Evolutionary conservation across 2,888 invertebrate species (phyloP).

Genomic region (Proisotoma minuta): DNA sequence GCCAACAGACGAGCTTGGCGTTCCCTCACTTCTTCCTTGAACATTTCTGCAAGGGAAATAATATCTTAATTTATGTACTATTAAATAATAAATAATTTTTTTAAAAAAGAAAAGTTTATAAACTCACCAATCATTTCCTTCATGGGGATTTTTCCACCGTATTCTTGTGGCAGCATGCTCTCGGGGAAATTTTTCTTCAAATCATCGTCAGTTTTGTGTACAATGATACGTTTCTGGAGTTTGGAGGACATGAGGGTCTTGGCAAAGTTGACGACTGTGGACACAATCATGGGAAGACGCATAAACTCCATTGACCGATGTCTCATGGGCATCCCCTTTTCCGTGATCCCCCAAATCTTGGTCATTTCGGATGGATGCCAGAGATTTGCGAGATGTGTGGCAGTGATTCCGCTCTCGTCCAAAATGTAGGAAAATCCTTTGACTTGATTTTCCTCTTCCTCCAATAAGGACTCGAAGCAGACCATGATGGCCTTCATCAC

Average conservation of each 20-base stretch:
- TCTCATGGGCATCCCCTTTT: slow-evolving; percentile 74
- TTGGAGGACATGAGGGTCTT: slow-evolving; percentile 66
- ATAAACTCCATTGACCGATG: slow-evolving; percentile 71
- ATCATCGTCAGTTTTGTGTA: slow-evolving; percentile 70
- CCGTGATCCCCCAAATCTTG: slow-evolving; percentile 71
- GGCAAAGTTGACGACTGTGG: slow-evolving; percentile 70
- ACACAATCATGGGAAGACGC: slow-evolving; percentile 67
- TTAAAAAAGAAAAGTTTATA: too few relatives aligned
- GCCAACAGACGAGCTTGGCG: slow-evolving; percentile 60
- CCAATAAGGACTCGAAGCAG: slow-evolving; percentile 72
- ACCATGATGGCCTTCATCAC: slow-evolving; percentile 72
- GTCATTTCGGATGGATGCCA: slow-evolving; percentile 76
- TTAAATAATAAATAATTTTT: too few relatives aligned
- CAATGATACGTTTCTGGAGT: slow-evolving; percentile 63
- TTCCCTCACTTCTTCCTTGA: slow-evolving; percentile 64
- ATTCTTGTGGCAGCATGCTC: slow-evolving; percentile 73
- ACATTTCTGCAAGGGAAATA: slow-evolving; percentile 54
- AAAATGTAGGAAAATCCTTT: slow-evolving; percentile 75
- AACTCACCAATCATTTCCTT: slow-evolving; percentile 74
- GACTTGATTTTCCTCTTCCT: slow-evolving; percentile 75
- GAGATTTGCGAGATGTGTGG: slow-evolving; percentile 65
- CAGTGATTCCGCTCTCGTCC: slow-evolving; percentile 75
- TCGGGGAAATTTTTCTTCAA: slow-evolving; percentile 63
- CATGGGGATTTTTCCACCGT: slow-evolving; percentile 78
- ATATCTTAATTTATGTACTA: background rate